Evolutionary conservation across 2,113 vertebrate genomes (phyloP).

Genomic region (Sprattus sprattus): DNA sequence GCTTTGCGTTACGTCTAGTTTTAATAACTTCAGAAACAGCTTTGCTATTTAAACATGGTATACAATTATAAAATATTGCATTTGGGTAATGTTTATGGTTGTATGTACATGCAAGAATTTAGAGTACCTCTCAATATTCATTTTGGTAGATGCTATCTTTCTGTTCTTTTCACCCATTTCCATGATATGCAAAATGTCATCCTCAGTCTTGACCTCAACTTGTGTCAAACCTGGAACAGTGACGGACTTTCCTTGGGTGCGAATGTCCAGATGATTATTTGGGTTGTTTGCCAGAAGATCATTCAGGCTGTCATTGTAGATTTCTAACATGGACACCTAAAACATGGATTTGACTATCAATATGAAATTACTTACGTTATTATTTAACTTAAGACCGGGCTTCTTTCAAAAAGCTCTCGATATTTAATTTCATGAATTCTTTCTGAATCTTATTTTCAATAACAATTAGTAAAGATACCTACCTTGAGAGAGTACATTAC

Average conservation of each 20-base stretch:
- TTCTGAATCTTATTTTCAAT: conserved; percentile 1
- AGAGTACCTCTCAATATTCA: conserved; percentile 63
- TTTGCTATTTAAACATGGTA: background rate
- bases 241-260: conserved; percentile 61
- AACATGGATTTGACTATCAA: conserved; percentile 6
- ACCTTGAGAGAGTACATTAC: conserved; percentile 65
- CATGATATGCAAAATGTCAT: conserved; percentile 60
- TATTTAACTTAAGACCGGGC: too few relatives aligned
- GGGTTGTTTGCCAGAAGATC: conserved; percentile 59
- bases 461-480: background rate
- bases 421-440: background rate
- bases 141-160: conserved; percentile 63
- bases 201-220: conserved; percentile 58
- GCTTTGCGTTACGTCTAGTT: too few relatives aligned
- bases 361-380: background rate
- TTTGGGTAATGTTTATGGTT: too few relatives aligned
- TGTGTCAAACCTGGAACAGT: conserved; percentile 61
- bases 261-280: conserved; percentile 55
- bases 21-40: background rate
- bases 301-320: conserved; percentile 65
- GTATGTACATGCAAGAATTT: background rate
- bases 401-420: too few relatives aligned
- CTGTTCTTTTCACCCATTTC: conserved; percentile 62
- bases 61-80: background rate
- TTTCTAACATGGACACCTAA: conserved; percentile 71